Evolutionary conservation across 2,888 invertebrate species (phyloP).

Genomic region (Neoscelio sp.): DNA sequence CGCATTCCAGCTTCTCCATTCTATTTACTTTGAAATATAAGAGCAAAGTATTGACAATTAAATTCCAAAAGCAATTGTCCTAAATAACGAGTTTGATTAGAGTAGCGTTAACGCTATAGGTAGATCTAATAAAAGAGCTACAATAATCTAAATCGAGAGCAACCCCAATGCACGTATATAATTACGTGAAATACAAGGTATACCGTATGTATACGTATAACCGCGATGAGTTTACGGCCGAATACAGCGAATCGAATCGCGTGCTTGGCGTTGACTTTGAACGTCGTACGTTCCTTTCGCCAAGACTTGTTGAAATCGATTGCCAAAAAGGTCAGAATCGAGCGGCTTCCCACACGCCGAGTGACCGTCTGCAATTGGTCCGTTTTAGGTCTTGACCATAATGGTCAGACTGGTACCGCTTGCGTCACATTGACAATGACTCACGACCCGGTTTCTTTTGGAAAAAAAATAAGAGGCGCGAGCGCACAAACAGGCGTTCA

Average conservation of each 20-base stretch:
- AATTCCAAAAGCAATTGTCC: conserved; percentile 34
- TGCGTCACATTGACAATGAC: conserved; percentile 75
- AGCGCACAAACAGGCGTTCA: conserved; percentile 16
- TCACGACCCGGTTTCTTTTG: conserved; percentile 62
- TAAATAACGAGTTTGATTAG: conserved; percentile 25
- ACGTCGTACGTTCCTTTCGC: conserved; percentile 70
- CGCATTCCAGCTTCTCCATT: not conserved
- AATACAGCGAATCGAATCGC: conserved; percentile 60
- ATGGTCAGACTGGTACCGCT: conserved; percentile 67
- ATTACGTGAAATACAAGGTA: conserved; percentile 10
- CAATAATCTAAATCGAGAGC: conserved; percentile 38
- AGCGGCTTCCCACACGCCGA: conserved; percentile 59
- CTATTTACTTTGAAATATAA: no score
- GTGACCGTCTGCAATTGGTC: conserved; percentile 59
- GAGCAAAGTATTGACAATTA: conserved; percentile 57
- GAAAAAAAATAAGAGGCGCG: not conserved
- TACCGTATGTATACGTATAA: not conserved
- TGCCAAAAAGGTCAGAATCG: conserved; percentile 64
- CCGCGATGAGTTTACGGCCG: conserved; percentile 30
- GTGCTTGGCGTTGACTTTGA: conserved; percentile 68
- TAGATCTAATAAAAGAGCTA: conserved; percentile 32
- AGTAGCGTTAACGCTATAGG: conserved; percentile 14
- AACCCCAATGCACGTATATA: conserved; percentile 22
- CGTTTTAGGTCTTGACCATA: conserved; percentile 77
- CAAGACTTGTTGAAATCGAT: conserved; percentile 54